Base-by-base conservation (phyloP, 1,140 invertebrate genomes). In the Drosophila sucinea region DNA sequence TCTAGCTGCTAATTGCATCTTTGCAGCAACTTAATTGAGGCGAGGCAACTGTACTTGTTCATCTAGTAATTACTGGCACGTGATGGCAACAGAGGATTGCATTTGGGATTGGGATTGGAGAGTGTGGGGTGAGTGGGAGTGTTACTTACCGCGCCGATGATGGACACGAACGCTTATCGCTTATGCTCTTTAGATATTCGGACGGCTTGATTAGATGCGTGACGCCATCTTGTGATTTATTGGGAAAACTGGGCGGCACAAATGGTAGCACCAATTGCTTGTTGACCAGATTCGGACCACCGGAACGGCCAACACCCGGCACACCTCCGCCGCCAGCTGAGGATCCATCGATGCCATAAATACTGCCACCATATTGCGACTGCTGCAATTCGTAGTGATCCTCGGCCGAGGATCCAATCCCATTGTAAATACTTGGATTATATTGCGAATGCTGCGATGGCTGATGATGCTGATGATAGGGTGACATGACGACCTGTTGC, bases 201-300 rank as follows among this genome's bases (percentile, higher is more conserved):
- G 96, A 97, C 44, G 97, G 97, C 90, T 98, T 98, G 86, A 98
- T 97, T 51, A 98, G 94, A 44, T 95, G 94, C 90, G 97, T 95
- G 58, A 96, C 95, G 58, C 90, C 91, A 81, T 95, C 94, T 70
- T 94, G 93, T 29, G 93, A 82, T 79, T 93, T 93, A 85, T 94
- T 94, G 33, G 95, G 95, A 93, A 98, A 98, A 92, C 96, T 96
- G 29, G 97, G 97, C 54, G 97, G 97, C 90, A 98, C 96, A 93
- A 98, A 98, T 70, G 97, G 96, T 67, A 97, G 92, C 76, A 95
- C 96, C 92, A 96, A 94, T 92, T 97, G 96, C 92, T 96, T 96
- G 93, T 96, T 96, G 79, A 96, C 95, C 92, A 96, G 93, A 93
- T 96, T 94, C 73, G 94, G 94, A 57, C 92, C 93, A 76, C 92